Evolutionary conservation across 2,888 invertebrate species (phyloP), one percentile per base, ranked within the genome.

Genomic region (Calameuta idolon): DNA sequence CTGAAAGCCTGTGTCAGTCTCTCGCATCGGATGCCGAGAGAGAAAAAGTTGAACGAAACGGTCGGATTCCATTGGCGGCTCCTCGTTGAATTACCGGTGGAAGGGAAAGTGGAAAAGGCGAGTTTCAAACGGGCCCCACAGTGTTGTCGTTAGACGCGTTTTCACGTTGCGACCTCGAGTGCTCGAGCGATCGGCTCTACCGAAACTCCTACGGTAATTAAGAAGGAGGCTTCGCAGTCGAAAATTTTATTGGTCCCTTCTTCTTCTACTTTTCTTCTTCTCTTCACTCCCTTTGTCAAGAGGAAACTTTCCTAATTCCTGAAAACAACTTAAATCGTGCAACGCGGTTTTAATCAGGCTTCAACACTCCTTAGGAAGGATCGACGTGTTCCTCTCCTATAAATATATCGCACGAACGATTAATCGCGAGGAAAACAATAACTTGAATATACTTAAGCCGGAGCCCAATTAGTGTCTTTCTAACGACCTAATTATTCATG

Each of bases 401-500:
- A 55, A 55, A 55, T 55, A 55, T 55, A 55, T 55, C 55, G 55
- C 55, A 55, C 23, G 23, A 9, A 55, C 55, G 55, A 83, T 81
- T 80, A 79, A 82, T 81, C 76, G 79, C 74, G 75, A 75, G 79
- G 75, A 82, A 81, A 85, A 85, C 80, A 81, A 82, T 84, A 81
- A 85, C 84, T 85, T 79, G 82, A 81, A 80, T 81, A 81, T 81
- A 81, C 83, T 84, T 81, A 83, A 76, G 69, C 76, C 79, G 68
- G 2, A 77, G 75, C 79, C 81, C 80, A 85, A 85, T 85, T 85
- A 85, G 82, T 81, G 83, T 80, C 84, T 85, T 84, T 84, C 82
- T 84, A 83, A 85, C 85, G 84, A 80, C 82, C 81, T 82, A 82
- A 85, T 84, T 86, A 85, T 81, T 84, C 82, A 84, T 82, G 83